Base-by-base conservation (phyloP, 2,113 vertebrate species). In the Myanophis thanlyinensis region DNA sequence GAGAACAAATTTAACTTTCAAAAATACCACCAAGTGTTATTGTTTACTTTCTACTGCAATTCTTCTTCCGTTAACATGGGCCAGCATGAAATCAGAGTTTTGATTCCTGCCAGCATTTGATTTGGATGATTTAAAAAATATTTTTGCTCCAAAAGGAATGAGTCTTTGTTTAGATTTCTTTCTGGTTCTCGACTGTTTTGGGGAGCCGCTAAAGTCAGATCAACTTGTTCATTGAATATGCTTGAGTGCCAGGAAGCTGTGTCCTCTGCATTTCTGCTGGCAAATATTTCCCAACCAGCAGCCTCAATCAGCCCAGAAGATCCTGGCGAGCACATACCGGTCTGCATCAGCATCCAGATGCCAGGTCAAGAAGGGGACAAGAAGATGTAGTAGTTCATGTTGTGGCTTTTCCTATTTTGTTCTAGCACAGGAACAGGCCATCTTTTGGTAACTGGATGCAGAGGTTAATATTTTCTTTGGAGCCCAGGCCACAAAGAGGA, bases 41-140 rank as follows among this genome's bases (percentile, higher is more conserved):
- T 94, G 94, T 95, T 92, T 96, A 85, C 94, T 96, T 84, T 93
- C 94, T 94, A 89, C 51, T 87, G 87, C 88, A 73, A 59, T 56
- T 48, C 5, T 35, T 53, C 40, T 54, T 54, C n/a, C n/a, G 30
- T 52, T 84, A 92, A 95, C 95, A 90, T 95, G 93, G 93, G 93
- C 13, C 88, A 92, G 91, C 95, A 93, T 95, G 93, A 94, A 18
- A 49, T 48, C 91, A 93, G 93, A 91, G 67, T 90, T 88, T 95
- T 95, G 94, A 89, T 87, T 94, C 89, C 93, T 91, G 86, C 23
- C 67, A 91, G 94, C 89, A 91, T 93, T 92, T 35, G 89, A 91
- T 91, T 51, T 59, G 92, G 95, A 93, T 51, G 84, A 93, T 92
- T 95, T 93, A 40, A 93, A 94, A 93, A 93, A 94, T 51, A 53